Conservation (phyloP, 2,113 vertebrate genomes). For the Rynchops niger region DNA sequence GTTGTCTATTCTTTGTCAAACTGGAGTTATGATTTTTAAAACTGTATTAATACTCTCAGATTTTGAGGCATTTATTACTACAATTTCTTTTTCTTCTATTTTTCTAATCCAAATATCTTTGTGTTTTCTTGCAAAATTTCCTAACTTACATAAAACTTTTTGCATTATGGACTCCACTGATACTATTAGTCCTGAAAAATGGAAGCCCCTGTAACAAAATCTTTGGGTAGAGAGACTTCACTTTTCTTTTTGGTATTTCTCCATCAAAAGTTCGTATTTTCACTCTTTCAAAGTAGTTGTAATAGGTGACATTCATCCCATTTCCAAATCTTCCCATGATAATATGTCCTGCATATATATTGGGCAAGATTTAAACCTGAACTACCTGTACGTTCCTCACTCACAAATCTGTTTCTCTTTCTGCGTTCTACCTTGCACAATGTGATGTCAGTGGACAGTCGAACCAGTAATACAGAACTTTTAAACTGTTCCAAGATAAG, state of each 20-base stretch:
- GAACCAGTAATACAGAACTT: not conserved
- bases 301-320: not conserved
- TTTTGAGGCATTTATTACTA: not conserved
- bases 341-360: not conserved
- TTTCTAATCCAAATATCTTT: not conserved
- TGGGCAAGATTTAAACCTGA: not conserved
- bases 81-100: not conserved
- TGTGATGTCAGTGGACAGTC: not conserved
- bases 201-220: not conserved
- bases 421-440: not conserved
- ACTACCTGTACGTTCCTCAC: not conserved
- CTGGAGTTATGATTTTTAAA: not conserved
- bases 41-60: not conserved
- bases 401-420: not conserved
- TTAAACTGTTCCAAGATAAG: not conserved
- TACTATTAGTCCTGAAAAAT: not conserved
- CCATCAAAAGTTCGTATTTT: not conserved
- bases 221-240: not conserved
- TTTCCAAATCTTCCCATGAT: not conserved
- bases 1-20: not conserved
- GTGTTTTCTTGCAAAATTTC: not conserved
- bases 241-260: not conserved
- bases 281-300: not conserved
- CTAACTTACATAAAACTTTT: not conserved
- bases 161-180: not conserved